Evolutionary conservation across 1,140 invertebrate species (phyloP), one percentile per base, ranked within the genome.

Genomic region (Hesperophylax magnus): DNA sequence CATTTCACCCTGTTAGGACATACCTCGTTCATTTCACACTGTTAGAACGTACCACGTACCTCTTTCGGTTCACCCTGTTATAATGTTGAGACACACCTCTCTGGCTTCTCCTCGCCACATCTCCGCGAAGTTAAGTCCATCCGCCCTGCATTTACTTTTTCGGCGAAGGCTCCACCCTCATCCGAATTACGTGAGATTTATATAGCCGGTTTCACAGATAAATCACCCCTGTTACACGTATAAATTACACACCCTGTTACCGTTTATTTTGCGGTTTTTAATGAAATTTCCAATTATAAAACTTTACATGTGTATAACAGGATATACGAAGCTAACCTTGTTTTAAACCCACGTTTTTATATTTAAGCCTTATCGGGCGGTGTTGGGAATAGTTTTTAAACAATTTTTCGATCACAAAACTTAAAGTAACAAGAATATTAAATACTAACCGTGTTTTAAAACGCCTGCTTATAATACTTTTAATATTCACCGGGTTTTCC

Each of bases 11-110:
- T 80, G 39, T 47, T 47, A 47, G 39, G 39, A 47, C 39, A 11
- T 47, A 47, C 39, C 11, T 47, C 39, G 9, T 47, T 14, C 11
- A 47, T 2, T 47, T 47, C 11, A 47, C 39, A 9, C 39, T 47
- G 39, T 14, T 47, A 27, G 11, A 8, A 34, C 8, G 34, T 27
- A 27, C 27, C 27, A 27, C 27, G 34, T 6, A 34, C 34, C 8
- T 34, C 34, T 7, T 34, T 34, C 7, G 34, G 34, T 34, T 34
- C 34, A 34, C 34, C 34, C 34, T 34, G 34, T 34, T 8, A 34
- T 2, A 47, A 47, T 47, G 39, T 47, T 58, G 17, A 39, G 53
- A 74, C 78, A 74, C 78, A 75, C 78, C 78, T 74, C 60, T 80
- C 47, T 75, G 24, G 54, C 67, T 67, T 54, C 61, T 75, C 39